Percentiles rank a stretch among this genome's conserved stretches.
Evolutionary conservation across 2,113 vertebrate genomes (phyloP).

Genomic region (Tachysurus fulvidraco): DNA sequence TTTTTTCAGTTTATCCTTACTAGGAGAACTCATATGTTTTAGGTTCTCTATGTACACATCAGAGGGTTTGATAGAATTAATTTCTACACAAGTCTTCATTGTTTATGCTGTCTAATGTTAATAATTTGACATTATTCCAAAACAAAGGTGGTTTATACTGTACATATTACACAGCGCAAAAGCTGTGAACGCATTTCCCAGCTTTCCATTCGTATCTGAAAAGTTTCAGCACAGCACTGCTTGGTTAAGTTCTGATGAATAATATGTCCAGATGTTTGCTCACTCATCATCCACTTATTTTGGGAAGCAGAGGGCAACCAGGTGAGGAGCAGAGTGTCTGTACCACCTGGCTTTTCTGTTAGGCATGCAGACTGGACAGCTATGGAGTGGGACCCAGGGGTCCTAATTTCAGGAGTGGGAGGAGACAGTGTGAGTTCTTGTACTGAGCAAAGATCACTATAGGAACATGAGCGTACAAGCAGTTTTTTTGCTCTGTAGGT

Average conservation of each 20-base stretch:
- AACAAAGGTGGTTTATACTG: neutral
- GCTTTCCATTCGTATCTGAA: neutral
- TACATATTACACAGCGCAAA: neutral
- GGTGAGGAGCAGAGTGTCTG: constrained; percentile 22
- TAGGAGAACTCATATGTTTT: neutral
- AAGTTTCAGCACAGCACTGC: neutral
- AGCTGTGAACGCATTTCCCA: no score
- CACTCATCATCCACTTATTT: constrained; percentile 36
- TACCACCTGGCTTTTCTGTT: constrained; percentile 43
- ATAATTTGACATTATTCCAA: neutral
- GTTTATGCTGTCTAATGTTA: neutral
- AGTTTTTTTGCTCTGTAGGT: neutral
- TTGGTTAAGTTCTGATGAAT: neutral
- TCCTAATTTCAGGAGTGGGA: constrained; percentile 38
- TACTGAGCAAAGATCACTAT: neutral
- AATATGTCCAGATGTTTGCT: constrained; percentile 27
- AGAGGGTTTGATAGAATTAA: neutral
- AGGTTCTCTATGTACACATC: no score
- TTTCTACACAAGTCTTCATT: neutral
- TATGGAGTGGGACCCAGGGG: constrained; percentile 23
- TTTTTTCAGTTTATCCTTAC: neutral
- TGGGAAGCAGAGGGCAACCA: constrained; percentile 26
- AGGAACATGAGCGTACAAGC: neutral
- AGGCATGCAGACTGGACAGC: constrained; percentile 44
- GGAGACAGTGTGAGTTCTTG: neutral